Conservation (phyloP, 1,140 invertebrate species). For the Bactericera cockerelli region DNA sequence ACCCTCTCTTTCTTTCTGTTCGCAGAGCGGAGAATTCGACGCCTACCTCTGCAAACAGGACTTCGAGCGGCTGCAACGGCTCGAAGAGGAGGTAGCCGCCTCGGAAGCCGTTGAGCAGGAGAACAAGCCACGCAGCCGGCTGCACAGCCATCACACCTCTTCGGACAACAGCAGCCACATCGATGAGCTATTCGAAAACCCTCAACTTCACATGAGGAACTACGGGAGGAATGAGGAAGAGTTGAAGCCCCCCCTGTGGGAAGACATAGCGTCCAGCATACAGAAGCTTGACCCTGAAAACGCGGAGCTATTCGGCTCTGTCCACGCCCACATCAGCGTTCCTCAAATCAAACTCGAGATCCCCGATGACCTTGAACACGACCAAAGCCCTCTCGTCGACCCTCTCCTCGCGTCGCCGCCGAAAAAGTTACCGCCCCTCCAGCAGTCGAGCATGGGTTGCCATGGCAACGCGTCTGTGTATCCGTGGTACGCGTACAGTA, state of each 20-base stretch:
- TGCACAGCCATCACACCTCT: not conserved
- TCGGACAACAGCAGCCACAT: conserved; percentile 36
- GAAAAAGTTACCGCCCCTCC: conserved; percentile 17
- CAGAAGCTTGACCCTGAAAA: conserved; percentile 75
- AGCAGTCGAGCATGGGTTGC: conserved; percentile 35
- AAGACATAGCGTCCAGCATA: conserved; percentile 75
- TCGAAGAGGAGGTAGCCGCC: conserved; percentile 34
- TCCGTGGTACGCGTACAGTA: conserved; percentile 11
- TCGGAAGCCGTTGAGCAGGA: conserved; percentile 23
- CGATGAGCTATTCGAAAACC: conserved; percentile 48
- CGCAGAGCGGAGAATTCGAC: conserved; percentile 37
- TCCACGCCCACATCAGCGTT: conserved; percentile 19
- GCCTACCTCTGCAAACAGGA: conserved; percentile 41
- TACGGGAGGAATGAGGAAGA: conserved; percentile 47
- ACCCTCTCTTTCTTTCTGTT: conserved; percentile 23
- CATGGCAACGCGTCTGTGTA: conserved; percentile 23
- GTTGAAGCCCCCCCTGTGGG: conserved; percentile 62
- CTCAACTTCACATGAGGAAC: conserved; percentile 28
- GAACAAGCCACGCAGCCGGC: conserved; percentile 36
- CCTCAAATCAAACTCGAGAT: conserved; percentile 54
- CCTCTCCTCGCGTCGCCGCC: conserved; percentile 14
- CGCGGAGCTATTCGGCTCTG: conserved; percentile 57
- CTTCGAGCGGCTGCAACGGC: conserved; percentile 34
- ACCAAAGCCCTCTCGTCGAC: conserved; percentile 9
- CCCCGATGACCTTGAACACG: conserved; percentile 40